Conservation (phyloP, 2,888 invertebrate species). For the Abrostola triplasia region DNA sequence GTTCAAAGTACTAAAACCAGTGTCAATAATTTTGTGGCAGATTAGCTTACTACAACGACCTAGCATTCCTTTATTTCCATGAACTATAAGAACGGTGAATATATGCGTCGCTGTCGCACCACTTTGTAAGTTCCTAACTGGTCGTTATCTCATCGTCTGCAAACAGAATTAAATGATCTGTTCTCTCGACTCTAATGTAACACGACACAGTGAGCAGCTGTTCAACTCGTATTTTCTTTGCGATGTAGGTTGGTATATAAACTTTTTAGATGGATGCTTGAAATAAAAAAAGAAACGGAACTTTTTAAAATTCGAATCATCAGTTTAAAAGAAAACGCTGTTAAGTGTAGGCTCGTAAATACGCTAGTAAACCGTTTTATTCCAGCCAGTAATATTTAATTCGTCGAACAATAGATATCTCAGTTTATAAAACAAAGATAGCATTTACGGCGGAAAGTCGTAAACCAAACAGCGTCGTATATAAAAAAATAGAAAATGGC, state of each 20-base stretch:
- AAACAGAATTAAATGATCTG: conserved; percentile 10
- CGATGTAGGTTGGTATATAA: too few relatives aligned
- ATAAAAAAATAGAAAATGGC: conserved; percentile 71
- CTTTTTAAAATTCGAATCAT: background rate
- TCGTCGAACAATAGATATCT: conserved; percentile 17
- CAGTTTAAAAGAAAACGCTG: background rate
- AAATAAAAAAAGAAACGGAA: too few relatives aligned
- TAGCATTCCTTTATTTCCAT: too few relatives aligned
- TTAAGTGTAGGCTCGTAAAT: background rate
- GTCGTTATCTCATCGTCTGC: conserved; percentile 1
- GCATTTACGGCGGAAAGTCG: conserved; percentile 63
- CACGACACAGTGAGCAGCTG: background rate
- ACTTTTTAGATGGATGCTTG: too few relatives aligned
- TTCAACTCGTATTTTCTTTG: background rate
- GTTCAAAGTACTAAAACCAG: too few relatives aligned
- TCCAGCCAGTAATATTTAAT: conserved; percentile 11
- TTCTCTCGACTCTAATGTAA: conserved; percentile 10
- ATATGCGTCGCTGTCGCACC: conserved; percentile 4
- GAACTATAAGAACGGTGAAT: background rate
- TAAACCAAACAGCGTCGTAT: conserved; percentile 67
- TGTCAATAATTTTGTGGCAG: too few relatives aligned
- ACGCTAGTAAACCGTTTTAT: conserved; percentile 10
- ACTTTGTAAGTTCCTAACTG: background rate
- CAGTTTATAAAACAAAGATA: conserved; percentile 43
- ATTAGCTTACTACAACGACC: too few relatives aligned